Evolutionary conservation across 2,888 invertebrate genomes (phyloP), one percentile per base, ranked within the genome.

Genomic region (Drosophila cognata): DNA sequence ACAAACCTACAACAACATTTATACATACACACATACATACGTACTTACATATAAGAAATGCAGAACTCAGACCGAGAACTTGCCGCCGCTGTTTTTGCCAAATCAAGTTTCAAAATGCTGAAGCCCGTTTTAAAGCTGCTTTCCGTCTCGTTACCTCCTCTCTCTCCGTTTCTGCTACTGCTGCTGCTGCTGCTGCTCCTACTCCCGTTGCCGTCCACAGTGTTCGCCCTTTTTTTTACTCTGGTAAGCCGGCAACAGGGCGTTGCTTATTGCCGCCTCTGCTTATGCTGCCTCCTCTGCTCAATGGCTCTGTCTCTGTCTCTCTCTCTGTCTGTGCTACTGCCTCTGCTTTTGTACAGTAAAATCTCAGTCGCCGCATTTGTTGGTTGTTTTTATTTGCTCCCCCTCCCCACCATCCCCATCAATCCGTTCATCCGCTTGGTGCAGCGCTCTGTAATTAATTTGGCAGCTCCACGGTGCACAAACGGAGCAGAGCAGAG

Each of bases 371-470:
- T 43, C 64, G 62, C 46, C 63, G 62, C 53, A 56, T 50, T 73
- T 72, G 70, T 58, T 63, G 53, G 52, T 70, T 71, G 21, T 69
- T 56, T 69, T 46, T 50, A 36, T 38, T 55, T 16, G 25, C 61
- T 46, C 21, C 16, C 21, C 43, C 50, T 18, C 21, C 57, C 13
- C 38, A 16, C n/a, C 35, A 21, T n/a, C 61, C 58, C 48, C 29
- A 38, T 48, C 77, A 77, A 77, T 68, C 61, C 71, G 78, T 67
- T 68, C 84, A 79, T 74, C 74, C 75, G 56, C 66, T 77, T 78
- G 80, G 84, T 82, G 87, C 87, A 87, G 84, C 84, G 84, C 87
- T 87, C 84, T 84, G 84, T 84, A 84, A 84, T 84, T 84, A 87
- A 84, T 84, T 84, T 84, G 84, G 84, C 84, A 84, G 87, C 84